phyloP scores from a whole-genome alignment of 2,113 vertebrate species.

The Triplophysa siluroides region DNA sequence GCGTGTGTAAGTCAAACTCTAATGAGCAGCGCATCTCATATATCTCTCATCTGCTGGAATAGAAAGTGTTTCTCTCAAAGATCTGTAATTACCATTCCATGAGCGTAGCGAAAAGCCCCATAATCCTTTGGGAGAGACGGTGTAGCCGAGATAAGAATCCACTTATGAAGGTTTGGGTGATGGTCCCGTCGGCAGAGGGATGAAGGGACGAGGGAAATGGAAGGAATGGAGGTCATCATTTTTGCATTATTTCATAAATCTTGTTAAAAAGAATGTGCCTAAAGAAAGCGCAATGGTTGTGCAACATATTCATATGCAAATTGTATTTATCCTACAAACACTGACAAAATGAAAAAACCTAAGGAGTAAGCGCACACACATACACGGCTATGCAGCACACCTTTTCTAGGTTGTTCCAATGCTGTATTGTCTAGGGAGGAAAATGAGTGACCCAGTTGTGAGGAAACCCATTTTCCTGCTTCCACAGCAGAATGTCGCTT shows the following conservation, averaged over 20 bases:
- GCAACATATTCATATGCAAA: constrained; percentile 14
- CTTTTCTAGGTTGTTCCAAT: constrained; percentile 42
- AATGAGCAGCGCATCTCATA: constrained; percentile 42
- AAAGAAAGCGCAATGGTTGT: background rate
- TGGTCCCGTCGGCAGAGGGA: constrained; percentile 44
- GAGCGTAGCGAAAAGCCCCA: constrained; percentile 53
- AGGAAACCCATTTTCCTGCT: constrained; percentile 61
- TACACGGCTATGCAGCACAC: background rate
- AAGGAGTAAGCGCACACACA: constrained; percentile 6
- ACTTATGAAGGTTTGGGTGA: constrained; percentile 64
- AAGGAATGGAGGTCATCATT: constrained; percentile 34
- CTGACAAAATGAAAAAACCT: constrained; percentile 12
- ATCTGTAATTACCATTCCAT: constrained; percentile 63
- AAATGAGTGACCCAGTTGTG: constrained; percentile 74
- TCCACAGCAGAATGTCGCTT: constrained; percentile 42
- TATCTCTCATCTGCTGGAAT: constrained; percentile 47
- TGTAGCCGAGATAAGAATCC: constrained; percentile 70
- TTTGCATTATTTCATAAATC: constrained; percentile 5
- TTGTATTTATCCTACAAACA: constrained; percentile 21
- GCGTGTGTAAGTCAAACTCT: constrained; percentile 32
- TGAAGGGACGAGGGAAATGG: constrained; percentile 35
- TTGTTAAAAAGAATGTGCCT: constrained; percentile 39
- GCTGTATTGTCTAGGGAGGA: constrained; percentile 52
- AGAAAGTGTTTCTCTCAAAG: constrained; percentile 51
- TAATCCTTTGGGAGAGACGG: constrained; percentile 65